Evolutionary conservation across 2,113 vertebrate genomes (phyloP), one percentile per base, ranked within the genome.

Genomic region (Hippocampus comes): DNA sequence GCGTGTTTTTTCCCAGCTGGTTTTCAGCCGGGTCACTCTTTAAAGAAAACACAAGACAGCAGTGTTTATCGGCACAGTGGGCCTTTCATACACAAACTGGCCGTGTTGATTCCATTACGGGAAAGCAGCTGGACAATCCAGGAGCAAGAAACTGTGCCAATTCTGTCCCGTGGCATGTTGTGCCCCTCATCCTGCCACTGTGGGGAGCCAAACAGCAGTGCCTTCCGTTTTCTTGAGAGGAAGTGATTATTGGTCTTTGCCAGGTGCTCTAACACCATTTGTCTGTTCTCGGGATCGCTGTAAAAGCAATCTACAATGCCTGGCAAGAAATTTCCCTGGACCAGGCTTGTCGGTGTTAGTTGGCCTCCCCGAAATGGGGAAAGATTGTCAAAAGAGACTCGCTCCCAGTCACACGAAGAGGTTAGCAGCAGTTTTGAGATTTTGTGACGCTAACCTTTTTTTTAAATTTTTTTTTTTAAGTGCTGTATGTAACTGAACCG

Each of bases 371-470:
- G 70, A 65, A 70, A 20, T 48, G 77, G 90, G 86, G 84, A 85
- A 70, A 88, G 90, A 92, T 90, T 91, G 90, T 92, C 89, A 80
- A 63, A 86, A 81, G 71, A 77, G 53, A 82, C 80, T 81, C 79
- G 48, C 75, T 75, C 70, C 85, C 75, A 82, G 76, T 51, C 74
- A 76, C 80, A 80, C 83, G 21, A 69, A 82, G 78, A 89, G 73
- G 72, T 86, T 91, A 92, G 91, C 91, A 92, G 92, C 90, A 90
- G 81, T 79, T 86, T 83, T 81, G 86, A 89, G 84, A 82, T 91
- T 86, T 83, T 79, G 49, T 72, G 67, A 81, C 73, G 78, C 73
- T 73, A 80, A 87, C 81, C 34, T 6, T 5, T 6, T 38, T 77
- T 78, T 76, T 68, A 78, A 84, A 84, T 25, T 34, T 30, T 5